Base-by-base conservation (phyloP, 2,888 invertebrate genomes). In the Orthosia cruda region DNA sequence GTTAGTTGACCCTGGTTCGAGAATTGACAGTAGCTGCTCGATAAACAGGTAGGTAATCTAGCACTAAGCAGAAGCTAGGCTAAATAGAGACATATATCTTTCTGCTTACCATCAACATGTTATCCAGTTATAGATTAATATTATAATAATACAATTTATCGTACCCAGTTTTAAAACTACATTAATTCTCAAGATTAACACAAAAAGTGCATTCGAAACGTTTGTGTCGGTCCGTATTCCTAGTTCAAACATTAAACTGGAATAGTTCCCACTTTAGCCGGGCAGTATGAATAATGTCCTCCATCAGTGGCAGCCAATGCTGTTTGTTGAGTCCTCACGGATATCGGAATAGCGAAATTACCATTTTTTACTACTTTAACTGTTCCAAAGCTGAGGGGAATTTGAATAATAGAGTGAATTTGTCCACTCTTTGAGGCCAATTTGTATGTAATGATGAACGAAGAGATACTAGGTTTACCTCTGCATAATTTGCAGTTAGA, bases 261-360 rank as follows among this genome's bases (percentile, higher is more conserved):
- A 76, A 76, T 76, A 58, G 61, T 66, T 32, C n/a, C 70, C 71
- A 76, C 77, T 80, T 77, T 47, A 62, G 50, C 57, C n/a, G n/a
- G 52, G n/a, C 61, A 50, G 45, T 62, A 71, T 80, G 81, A 81
- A 80, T 81, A 80, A 80, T 80, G 57, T 32, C 50, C 57, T 13
- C 62, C 71, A 71, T 76, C 65, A 66, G 61, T 16, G 16, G 23
- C 65, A 66, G 65, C 62, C 32, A 81, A 76, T 58, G 57, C 65
- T 76, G 57, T 76, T 81, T 81, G 77, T 66, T 66, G 40, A 74
- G 5, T 64, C 49, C 57, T 71, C 52, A 32, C 47, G 50, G 59
- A 74, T 72, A 78, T 70, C 57, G 71, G 57, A 70, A 69, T 55
- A 4, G 63, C 18, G 7, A 45, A 76, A 81, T 71, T 20, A 54